Conservation (phyloP, 1,140 invertebrate genomes). For the Microplitis mediator region DNA sequence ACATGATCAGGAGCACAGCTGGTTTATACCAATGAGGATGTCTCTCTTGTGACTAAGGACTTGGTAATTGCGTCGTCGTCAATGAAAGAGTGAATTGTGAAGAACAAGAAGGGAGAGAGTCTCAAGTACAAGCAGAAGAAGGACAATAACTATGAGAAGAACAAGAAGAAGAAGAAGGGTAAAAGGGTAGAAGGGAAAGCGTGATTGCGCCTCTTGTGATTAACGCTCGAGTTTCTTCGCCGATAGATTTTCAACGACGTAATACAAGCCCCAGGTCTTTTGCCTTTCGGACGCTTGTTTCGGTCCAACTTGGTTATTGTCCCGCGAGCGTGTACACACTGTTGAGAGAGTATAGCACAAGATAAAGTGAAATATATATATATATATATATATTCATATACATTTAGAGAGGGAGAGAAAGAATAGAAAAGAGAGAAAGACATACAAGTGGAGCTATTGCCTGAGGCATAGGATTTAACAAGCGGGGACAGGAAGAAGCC, state of each 20-base stretch:
- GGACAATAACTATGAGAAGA: neutral
- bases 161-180: neutral
- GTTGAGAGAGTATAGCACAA: neutral
- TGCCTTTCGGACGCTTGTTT: constrained; percentile 3
- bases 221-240: constrained; percentile 6
- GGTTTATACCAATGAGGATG: constrained; percentile 25
- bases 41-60: constrained; percentile 20
- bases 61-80: constrained; percentile 24
- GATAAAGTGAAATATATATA: neutral
- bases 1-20: constrained; percentile 16
- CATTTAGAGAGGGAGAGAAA: constrained; percentile 11
- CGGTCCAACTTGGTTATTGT: constrained; percentile 13
- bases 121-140: neutral
- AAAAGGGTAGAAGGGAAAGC: constrained; percentile 4
- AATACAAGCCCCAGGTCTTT: neutral
- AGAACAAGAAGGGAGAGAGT: neutral
- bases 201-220: constrained; percentile 26
- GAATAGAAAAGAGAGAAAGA: neutral
- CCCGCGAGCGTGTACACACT: neutral
- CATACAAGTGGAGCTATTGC: neutral
- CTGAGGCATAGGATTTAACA: neutral
- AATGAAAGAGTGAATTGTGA: constrained; percentile 7
- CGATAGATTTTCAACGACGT: neutral
- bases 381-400: too few relatives aligned
- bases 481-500: constrained; percentile 13